Evolutionary conservation across 2,888 invertebrate species (phyloP).

Genomic region (Phrixothrix hirtus): DNA sequence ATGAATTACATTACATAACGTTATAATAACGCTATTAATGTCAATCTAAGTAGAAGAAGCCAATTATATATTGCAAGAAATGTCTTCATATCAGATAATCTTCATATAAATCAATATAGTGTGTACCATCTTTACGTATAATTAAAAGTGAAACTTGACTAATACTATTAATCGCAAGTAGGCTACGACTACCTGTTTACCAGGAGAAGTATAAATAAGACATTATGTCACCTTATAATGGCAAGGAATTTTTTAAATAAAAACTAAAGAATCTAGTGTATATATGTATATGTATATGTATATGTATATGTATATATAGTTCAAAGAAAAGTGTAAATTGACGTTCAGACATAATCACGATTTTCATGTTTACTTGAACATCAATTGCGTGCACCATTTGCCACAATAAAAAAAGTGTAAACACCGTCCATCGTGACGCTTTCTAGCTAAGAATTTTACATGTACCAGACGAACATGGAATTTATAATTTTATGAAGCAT

Average conservation of each 20-base stretch:
- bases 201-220: constrained; percentile 4
- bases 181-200: too few relatives aligned
- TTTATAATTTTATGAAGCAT: background rate
- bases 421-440: constrained; percentile 9
- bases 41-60: too few relatives aligned
- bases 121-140: too few relatives aligned
- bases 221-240: background rate
- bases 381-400: constrained; percentile 11
- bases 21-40: too few relatives aligned
- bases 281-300: background rate
- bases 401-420: constrained; percentile 3
- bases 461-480: background rate
- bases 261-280: background rate
- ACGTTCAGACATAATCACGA: constrained; percentile 8
- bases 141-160: too few relatives aligned
- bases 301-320: background rate
- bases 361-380: constrained; percentile 7
- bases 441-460: constrained; percentile 8
- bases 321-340: constrained; percentile 3
- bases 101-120: too few relatives aligned
- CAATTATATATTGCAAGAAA: too few relatives aligned
- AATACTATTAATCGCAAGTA: too few relatives aligned
- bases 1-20: too few relatives aligned
- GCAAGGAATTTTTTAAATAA: background rate
- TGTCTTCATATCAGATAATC: too few relatives aligned